These are phyloP conservation scores for Drosophila demipolita DNA, from an alignment of 2,888 invertebrate species.

Conservation along the genomic window DNA sequence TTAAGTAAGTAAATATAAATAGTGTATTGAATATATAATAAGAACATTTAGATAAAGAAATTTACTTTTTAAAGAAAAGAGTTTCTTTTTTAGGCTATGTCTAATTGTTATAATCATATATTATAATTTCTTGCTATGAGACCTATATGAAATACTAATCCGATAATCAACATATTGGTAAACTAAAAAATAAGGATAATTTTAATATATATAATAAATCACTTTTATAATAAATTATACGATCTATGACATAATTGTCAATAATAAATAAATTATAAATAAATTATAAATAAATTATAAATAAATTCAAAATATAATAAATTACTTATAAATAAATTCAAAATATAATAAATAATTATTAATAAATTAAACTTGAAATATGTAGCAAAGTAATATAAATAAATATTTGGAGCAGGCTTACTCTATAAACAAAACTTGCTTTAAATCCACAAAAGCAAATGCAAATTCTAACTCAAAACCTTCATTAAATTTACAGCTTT, in stretches of 20 bases:
- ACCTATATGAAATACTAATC: neutral
- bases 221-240: neutral
- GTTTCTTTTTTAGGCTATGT: no score
- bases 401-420: neutral
- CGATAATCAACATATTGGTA: no score
- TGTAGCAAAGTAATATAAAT: neutral
- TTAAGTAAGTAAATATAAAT: neutral
- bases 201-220: neutral
- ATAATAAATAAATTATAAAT: neutral
- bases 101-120: neutral
- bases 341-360: no score
- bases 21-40: neutral
- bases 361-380: neutral
- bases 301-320: no score
- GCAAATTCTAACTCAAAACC: neutral
- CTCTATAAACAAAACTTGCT: neutral
- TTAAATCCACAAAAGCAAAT: neutral
- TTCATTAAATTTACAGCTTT: neutral
- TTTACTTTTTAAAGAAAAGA: neutral
- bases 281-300: no score
- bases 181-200: neutral
- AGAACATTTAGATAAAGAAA: neutral
- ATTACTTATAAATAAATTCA: no score
- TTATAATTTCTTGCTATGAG: neutral
- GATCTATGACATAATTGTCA: neutral